A percentile compares a stretch with the other conserved stretches of the same genome.
Conservation (phyloP, 2,888 invertebrate genomes). For the Brenthis hecate region DNA sequence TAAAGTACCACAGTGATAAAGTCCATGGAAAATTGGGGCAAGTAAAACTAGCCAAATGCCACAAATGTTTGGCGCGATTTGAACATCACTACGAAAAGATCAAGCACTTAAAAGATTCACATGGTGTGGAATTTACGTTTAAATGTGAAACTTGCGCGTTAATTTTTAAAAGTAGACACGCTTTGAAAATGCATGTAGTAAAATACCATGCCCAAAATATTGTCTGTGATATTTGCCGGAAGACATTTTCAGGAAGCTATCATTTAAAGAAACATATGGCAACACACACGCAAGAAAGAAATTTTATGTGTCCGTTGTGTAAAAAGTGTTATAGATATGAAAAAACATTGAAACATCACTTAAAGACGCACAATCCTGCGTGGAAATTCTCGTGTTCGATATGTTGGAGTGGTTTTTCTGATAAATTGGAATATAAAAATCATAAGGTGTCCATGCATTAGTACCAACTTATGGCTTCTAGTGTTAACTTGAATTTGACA, state of each 20-base stretch:
- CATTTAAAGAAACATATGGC: conserved; percentile 46
- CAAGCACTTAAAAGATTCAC: conserved; percentile 39
- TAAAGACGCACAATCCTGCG: conserved; percentile 46
- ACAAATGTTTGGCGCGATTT: conserved; percentile 40
- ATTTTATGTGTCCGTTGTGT: conserved; percentile 48
- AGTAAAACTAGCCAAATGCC: conserved; percentile 41
- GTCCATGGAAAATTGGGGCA: conserved; percentile 33
- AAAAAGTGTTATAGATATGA: conserved; percentile 47
- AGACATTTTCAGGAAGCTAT: conserved; percentile 40
- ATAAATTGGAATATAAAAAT: conserved; percentile 23
- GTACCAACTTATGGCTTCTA: no score
- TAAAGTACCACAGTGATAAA: conserved; percentile 41
- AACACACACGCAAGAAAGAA: conserved; percentile 45
- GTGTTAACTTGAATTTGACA: no score
- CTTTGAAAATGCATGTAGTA: conserved; percentile 39
- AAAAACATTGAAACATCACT: conserved; percentile 50
- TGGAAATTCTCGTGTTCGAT: conserved; percentile 43
- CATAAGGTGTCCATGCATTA: no score
- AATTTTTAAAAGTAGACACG: conserved; percentile 37
- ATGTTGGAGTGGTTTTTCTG: conserved; percentile 34
- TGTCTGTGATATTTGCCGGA: conserved; percentile 42
- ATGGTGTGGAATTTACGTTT: conserved; percentile 38
- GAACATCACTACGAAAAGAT: conserved; percentile 44
- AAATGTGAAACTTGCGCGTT: conserved; percentile 37
- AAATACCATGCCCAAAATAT: conserved; percentile 42